Base-by-base conservation (phyloP, 2,797 vertebrate species). In the Spea hammondii region DNA sequence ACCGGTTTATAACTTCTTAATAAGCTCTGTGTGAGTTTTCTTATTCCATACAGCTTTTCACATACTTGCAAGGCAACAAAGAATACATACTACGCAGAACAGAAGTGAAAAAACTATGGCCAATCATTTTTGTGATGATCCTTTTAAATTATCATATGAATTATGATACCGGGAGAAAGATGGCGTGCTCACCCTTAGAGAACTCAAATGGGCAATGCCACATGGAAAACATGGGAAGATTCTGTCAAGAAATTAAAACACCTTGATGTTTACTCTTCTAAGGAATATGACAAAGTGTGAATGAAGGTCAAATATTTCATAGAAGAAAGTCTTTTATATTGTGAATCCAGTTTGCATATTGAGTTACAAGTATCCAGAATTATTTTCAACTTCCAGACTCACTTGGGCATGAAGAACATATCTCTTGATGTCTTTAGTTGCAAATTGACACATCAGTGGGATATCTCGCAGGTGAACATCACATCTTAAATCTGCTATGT, bases 371-470 rank as follows among this genome's bases (percentile, higher is more conserved):
- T 82, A 80, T 86, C 86, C 84, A 85, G 85, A 87, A 89, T 88
- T 89, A 83, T 89, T 91, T 91, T 85, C 86, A 84, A 87, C 87
- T 84, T 77, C 83, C 84, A 82, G 83, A 87, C 78, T 85, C 84
- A 85, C 78, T 62, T 91, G 82, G 89, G 91, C 90, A 87, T 90
- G 90, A 92, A 91, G 90, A 92, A 84, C 90, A 88, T 84, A 84
- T 86, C 88, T 89, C 86, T 88, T 84, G 77, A 89, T 87, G 89
- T 87, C 89, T 92, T 90, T 85, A 90, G 88, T 89, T 87, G 86
- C 89, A 92, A 91, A 92, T 90, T 91, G 91, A 88, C 84, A 89
- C 85, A 84, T 83, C 89, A 87, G 88, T 90, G 86, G 86, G 76
- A 80, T 80, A 64, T 85, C 84, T 84, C 80, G 73, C 64, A 65